These are phyloP conservation scores for Sinodicranocentrus sp. DNA, from an alignment of 2,888 invertebrate genomes.

Conservation along the genomic window DNA sequence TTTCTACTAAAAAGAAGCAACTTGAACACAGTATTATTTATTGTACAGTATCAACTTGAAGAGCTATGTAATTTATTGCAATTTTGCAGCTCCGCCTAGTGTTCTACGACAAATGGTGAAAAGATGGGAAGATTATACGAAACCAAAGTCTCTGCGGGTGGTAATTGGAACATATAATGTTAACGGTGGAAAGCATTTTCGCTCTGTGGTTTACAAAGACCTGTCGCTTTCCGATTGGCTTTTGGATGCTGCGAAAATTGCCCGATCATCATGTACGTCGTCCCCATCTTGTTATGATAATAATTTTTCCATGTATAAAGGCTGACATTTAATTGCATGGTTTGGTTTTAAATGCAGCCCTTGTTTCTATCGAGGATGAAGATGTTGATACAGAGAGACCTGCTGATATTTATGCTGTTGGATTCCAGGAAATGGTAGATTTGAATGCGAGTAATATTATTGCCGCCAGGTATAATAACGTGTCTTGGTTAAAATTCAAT, in stretches of 20 bases:
- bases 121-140: conserved; percentile 88
- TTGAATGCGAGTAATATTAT: conserved; percentile 98
- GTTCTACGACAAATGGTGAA: conserved; percentile 92
- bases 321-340: not conserved
- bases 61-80: too few relatives aligned
- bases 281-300: too few relatives aligned
- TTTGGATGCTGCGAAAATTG: conserved; percentile 87
- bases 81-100: conserved; percentile 85
- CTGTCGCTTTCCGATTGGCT: conserved; percentile 93
- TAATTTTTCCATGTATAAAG: too few relatives aligned
- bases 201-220: conserved; percentile 96
- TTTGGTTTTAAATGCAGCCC: conserved; percentile 76
- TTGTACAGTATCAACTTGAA: too few relatives aligned
- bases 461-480: conserved; percentile 88
- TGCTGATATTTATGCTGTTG: conserved; percentile 97
- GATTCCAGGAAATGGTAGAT: conserved; percentile 99
- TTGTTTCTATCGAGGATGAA: conserved; percentile 78
- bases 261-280: conserved; percentile 79
- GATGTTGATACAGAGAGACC: conserved; percentile 78
- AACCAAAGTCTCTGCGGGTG: conserved; percentile 85
- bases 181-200: conserved; percentile 99
- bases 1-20: not conserved
- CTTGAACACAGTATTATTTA: too few relatives aligned
- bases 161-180: conserved; percentile 99
- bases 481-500: not conserved